Percentiles rank a stretch among this genome's conserved stretches.
phyloP scores from a whole-genome alignment of 2,888 invertebrate genomes.

The Drosophila cognata region DNA sequence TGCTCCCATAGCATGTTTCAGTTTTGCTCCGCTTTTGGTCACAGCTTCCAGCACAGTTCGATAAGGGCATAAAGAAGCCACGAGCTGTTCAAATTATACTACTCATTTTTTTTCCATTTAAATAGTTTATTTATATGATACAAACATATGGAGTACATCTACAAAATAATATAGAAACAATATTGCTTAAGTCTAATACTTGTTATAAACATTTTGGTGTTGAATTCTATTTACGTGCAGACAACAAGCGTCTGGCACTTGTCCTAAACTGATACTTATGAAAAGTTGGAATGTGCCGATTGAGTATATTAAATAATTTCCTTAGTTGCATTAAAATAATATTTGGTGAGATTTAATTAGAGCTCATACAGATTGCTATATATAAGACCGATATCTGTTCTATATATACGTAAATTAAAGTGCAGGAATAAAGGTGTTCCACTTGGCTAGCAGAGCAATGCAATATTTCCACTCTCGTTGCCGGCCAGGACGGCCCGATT shows the following conservation, averaged over 20 bases:
- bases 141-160: conserved; percentile 31
- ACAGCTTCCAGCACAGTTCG: background rate
- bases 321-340: conserved; percentile 56
- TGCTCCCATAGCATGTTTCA: conserved; percentile 53
- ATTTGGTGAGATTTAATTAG: conserved; percentile 60
- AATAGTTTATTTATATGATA: conserved; percentile 40
- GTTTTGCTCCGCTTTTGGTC: conserved; percentile 25
- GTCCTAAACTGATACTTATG: conserved; percentile 15
- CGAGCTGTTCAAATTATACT: background rate
- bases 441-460: conserved; percentile 89
- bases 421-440: background rate
- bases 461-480: conserved; percentile 95
- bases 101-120: background rate
- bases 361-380: conserved; percentile 9
- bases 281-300: conserved; percentile 31
- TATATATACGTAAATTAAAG: conserved; percentile 8
- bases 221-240: conserved; percentile 26
- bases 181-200: conserved; percentile 34
- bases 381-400: conserved; percentile 5
- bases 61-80: background rate
- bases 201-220: conserved; percentile 15
- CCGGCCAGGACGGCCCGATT: conserved; percentile 96
- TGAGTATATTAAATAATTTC: conserved; percentile 48
- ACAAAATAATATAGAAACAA: conserved; percentile 22
- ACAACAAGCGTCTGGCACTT: conserved; percentile 7